Base-by-base conservation (phyloP, 53 echinoderm and acorn worm species). In the Holothuria leucospilota region DNA sequence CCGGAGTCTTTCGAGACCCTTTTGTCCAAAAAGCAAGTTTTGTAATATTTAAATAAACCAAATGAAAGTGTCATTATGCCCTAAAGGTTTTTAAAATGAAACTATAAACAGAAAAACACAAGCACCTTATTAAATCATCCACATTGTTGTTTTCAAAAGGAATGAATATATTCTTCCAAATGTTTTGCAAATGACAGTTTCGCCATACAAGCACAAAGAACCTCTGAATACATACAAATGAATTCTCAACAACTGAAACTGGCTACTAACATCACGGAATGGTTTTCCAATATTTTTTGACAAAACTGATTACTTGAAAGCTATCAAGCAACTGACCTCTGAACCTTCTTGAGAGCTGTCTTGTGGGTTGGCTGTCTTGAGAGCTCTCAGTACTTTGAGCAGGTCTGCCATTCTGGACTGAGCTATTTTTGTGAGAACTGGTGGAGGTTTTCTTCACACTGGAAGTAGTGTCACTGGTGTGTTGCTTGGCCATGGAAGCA, bases 401-500 rank as follows among this genome's bases (percentile, higher is more conserved):
- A 56, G 56, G 56, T 56, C 56, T 56, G 56, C 80, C 80, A 30
- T 80, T 61, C 24, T 60, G 80, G 34, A 59, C 20, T 15, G 80
- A 80, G 38, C 80, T 59, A 28, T 80, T 80, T 30, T 80, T 80
- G 29, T 80, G 80, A n/a, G 59, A 30, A 10, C 29, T 26, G 15
- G 73, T 73, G 8, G 80, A 62, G 28, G 59, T 7, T 8, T 34
- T 26, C 56, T 61, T 80, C 25, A 49, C 52, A 24, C 26, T 24
- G 56, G 56, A 16, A 18, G 56, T 18, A 56, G 56, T 2, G 75
- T 75, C 52, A 62, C 29, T 61, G 38, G 27, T 59, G 56, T 56
- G 16, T 80, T 80, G 49, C 60, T 80, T 80, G 62, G 84, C 63
- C 84, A 83, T 64, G 24, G 84, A 83, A 12, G 84, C 84, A 64